Evolutionary conservation across 2,797 vertebrate species (phyloP).

Genomic region (Cuculus canorus): DNA sequence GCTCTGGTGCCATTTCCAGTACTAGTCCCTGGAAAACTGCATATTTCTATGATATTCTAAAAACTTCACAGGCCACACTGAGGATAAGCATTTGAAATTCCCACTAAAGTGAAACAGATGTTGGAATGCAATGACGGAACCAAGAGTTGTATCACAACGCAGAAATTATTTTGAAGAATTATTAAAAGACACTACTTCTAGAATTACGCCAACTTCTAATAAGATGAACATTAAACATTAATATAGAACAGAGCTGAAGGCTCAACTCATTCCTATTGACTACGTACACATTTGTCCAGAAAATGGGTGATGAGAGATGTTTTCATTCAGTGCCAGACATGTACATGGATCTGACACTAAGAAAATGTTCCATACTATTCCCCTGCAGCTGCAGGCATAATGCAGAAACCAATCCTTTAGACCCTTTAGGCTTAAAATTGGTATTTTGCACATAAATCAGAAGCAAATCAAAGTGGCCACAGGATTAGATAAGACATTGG

Average conservation of each 20-base stretch:
- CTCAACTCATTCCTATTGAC: not conserved
- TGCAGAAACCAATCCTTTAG: slow-evolving; percentile 1
- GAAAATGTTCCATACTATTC: not conserved
- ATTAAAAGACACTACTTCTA: not conserved
- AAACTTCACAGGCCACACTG: not conserved
- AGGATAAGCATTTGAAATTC: not conserved
- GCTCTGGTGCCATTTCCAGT: not conserved
- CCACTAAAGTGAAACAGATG: slow-evolving; percentile 60
- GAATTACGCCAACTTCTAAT: not conserved
- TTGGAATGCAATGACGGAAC: slow-evolving; percentile 11
- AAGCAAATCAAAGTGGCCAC: not conserved
- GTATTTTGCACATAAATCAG: not conserved
- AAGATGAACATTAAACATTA: slow-evolving; percentile 12
- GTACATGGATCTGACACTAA: not conserved
- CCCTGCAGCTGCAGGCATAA: not conserved
- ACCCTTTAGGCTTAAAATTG: slow-evolving; percentile 15
- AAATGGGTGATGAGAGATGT: not conserved
- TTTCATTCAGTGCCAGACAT: slow-evolving; percentile 6
- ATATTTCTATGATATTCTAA: not conserved
- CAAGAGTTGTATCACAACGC: not conserved
- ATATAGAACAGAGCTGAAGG: not conserved
- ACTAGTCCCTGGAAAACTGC: not conserved
- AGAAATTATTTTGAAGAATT: not conserved
- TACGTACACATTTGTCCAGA: not conserved
- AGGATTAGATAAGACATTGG: not conserved